Evolutionary conservation across 1,140 invertebrate species (phyloP).

Genomic region (Panagrolaimus sp.): DNA sequence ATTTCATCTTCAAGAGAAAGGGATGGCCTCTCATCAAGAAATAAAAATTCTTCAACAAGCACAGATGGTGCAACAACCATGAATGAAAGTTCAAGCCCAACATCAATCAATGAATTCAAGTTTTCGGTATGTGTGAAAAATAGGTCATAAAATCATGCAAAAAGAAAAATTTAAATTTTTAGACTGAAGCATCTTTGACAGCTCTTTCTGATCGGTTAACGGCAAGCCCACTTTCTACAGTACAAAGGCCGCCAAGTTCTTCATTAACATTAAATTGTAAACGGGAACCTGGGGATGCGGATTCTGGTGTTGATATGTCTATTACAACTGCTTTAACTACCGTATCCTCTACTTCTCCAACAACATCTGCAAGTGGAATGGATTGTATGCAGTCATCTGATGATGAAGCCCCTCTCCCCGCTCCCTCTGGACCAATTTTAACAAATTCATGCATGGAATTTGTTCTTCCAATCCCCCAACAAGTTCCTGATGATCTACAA

Average conservation of each 20-base stretch:
- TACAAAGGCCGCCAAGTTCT: constrained; percentile 6
- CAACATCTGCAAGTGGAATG: constrained; percentile 37
- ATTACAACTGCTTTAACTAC: constrained; percentile 30
- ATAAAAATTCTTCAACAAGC: constrained; percentile 26
- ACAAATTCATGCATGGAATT: constrained; percentile 64
- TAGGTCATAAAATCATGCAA: no score
- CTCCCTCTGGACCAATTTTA: constrained; percentile 52
- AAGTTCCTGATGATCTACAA: constrained; percentile 74
- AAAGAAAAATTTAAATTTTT: no score
- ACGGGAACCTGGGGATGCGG: constrained; percentile 39
- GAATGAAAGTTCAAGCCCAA: constrained; percentile 13
- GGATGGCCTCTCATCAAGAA: constrained; percentile 40
- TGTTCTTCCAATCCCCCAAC: constrained; percentile 74
- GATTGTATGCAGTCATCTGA: constrained; percentile 27
- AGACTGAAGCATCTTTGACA: neutral
- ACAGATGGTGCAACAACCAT: constrained; percentile 17
- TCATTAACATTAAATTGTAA: constrained; percentile 19
- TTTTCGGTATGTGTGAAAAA: neutral
- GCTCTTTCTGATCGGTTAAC: constrained; percentile 14
- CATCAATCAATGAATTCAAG: constrained; percentile 16
- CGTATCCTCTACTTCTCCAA: constrained; percentile 18
- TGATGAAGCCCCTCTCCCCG: neutral
- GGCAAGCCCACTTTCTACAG: neutral
- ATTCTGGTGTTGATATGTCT: constrained; percentile 40
- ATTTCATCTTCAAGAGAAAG: constrained; percentile 47